phyloP scores from a whole-genome alignment of 1,140 invertebrate genomes.

The Belonocnema kinseyi region DNA sequence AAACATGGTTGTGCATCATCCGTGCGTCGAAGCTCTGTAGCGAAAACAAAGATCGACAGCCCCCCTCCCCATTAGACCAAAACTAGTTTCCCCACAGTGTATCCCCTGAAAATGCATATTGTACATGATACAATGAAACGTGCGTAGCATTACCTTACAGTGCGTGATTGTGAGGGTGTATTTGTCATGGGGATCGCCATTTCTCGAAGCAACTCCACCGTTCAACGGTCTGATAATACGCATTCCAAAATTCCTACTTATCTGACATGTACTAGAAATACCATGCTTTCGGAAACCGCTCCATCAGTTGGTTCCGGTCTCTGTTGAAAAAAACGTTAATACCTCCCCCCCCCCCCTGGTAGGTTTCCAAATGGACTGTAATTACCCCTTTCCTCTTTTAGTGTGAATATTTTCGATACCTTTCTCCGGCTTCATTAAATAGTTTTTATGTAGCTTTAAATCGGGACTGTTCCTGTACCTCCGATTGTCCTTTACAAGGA shows the following conservation, averaged over 20 bases:
- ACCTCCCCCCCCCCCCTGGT: background rate
- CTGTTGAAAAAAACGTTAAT: slow-evolving; percentile 24
- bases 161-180: background rate
- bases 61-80: background rate
- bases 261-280: background rate
- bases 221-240: too few relatives aligned
- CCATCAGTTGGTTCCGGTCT: background rate
- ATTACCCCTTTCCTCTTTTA: background rate
- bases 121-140: background rate
- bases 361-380: background rate
- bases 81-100: background rate
- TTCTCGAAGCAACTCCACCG: background rate
- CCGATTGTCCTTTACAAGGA: background rate
- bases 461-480: background rate
- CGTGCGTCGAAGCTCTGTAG: background rate
- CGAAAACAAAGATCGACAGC: slow-evolving; percentile 6
- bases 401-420: background rate
- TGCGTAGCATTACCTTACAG: slow-evolving; percentile 1
- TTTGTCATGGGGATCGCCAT: background rate
- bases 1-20: background rate
- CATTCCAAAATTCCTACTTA: too few relatives aligned
- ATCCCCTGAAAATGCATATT: background rate
- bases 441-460: background rate
- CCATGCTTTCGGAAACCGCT: slow-evolving; percentile 1
- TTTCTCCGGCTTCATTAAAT: background rate